Base-by-base conservation (phyloP, 2,797 vertebrate genomes). In the Spea hammondii region DNA sequence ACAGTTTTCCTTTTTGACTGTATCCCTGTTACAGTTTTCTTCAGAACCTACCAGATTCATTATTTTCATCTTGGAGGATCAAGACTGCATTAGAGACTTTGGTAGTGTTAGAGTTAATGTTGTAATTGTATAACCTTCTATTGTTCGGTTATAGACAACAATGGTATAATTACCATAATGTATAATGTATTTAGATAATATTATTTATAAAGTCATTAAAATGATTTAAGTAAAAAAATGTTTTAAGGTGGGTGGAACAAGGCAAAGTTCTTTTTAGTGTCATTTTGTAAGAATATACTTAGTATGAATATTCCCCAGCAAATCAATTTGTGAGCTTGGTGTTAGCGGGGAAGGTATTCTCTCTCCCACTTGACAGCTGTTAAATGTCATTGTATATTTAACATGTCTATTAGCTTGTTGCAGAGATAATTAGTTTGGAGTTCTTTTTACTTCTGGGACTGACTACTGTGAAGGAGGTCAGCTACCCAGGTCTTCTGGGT, bases 351-450 rank as follows among this genome's bases (percentile, higher is more conserved):
- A n/a, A 64, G 75, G 65, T 69, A 77, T 64, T 17, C 77, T 77
- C 75, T 73, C 73, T 82, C 79, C 75, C 75, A 72, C 79, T 77
- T 77, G 79, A 77, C 79, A 82, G 79, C 79, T 82, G 79, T 62
- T 82, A 82, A 77, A 82, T 82, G 79, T 82, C 74, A 77, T 82
- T 77, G 79, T 77, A 67, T 77, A 82, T 72, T 82, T 82, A 77
- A 72, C 79, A 77, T 70, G 74, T 77, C 77, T 81, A 76, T 73
- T 82, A 82, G 60, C 70, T 77, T 46, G 55, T 77, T 77, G 65
- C 17, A 55, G 79, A 73, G 75, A 77, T 82, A 82, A 82, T 82
- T 77, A 72, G 75, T 77, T 77, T 82, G 79, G 14, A 74, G 77
- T 77, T 77, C 70, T 65, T 65, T 55, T 68, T 62, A 79, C 73